Conservation (phyloP, 1,140 invertebrate genomes). For the Danaus plexippus region DNA sequence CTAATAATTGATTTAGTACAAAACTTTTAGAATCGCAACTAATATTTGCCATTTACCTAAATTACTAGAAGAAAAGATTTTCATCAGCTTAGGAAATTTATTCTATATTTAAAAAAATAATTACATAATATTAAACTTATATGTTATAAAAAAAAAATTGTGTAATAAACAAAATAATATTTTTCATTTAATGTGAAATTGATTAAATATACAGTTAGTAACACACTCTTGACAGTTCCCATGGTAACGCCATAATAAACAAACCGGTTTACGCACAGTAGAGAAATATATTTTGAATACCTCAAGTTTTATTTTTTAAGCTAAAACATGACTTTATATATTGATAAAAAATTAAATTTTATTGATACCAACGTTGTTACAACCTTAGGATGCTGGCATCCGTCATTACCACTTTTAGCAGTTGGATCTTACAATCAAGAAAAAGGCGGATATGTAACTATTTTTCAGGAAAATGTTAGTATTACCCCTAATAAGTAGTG, state of each 20-base stretch:
- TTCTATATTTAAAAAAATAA: too few species aligned
- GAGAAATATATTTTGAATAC: constrained; percentile 4
- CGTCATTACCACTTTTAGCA: constrained; percentile 83
- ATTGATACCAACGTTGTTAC: constrained; percentile 79
- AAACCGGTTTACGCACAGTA: background rate
- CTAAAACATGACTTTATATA: constrained; percentile 80
- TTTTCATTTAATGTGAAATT: too few species aligned
- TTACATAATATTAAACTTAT: too few species aligned
- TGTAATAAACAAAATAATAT: too few species aligned
- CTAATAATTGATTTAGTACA: too few species aligned
- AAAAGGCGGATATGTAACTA: constrained; percentile 87
- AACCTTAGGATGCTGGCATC: constrained; percentile 86
- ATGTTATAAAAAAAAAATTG: too few species aligned
- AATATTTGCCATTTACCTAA: too few species aligned
- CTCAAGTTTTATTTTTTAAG: constrained; percentile 1
- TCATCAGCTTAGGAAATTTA: too few species aligned
- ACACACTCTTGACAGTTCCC: constrained; percentile 4
- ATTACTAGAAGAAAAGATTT: too few species aligned
- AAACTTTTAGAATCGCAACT: too few species aligned
- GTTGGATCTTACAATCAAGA: constrained; percentile 89
- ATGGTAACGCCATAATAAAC: constrained; percentile 12
- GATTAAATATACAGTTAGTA: background rate
- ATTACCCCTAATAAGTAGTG: background rate
- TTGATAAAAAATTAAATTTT: constrained; percentile 82
- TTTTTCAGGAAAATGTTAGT: constrained; percentile 89